These are phyloP conservation scores for Drosophila atripex DNA, from an alignment of 2,888 invertebrate species.

Conservation along the genomic window DNA sequence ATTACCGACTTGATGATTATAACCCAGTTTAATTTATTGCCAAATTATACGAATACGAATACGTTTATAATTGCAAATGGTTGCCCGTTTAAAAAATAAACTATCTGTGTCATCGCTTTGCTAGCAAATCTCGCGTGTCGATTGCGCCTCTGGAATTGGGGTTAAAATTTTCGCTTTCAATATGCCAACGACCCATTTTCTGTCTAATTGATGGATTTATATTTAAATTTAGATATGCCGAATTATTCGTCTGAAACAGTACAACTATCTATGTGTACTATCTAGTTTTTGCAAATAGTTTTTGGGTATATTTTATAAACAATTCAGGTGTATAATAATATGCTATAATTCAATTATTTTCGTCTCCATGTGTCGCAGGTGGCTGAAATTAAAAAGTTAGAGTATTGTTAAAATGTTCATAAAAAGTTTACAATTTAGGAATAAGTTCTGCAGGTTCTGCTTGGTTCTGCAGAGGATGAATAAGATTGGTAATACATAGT, in stretches of 20 bases:
- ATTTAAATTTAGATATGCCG: neutral
- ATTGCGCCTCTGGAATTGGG: slow-evolving; percentile 18
- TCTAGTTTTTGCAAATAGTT: neutral
- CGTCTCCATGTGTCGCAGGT: neutral
- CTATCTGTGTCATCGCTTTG: slow-evolving; percentile 59
- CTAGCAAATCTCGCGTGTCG: slow-evolving; percentile 40
- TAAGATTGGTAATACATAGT: neutral
- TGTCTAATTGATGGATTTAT: slow-evolving; percentile 7
- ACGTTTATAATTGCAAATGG: slow-evolving; percentile 34
- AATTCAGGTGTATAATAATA: neutral
- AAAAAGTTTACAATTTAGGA: neutral
- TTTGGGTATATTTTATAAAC: neutral
- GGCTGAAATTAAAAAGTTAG: slow-evolving; percentile 6
- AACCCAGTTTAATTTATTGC: slow-evolving; percentile 51
- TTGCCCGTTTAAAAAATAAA: slow-evolving; percentile 45
- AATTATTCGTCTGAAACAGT: neutral
- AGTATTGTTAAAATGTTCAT: neutral
- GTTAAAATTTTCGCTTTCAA: slow-evolving; percentile 57
- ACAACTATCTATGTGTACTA: neutral
- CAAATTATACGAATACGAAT: slow-evolving; percentile 24
- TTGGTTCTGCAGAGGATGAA: slow-evolving; percentile 2
- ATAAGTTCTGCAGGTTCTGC: no score
- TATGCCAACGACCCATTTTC: slow-evolving; percentile 34
- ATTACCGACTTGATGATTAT: slow-evolving; percentile 1
- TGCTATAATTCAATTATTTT: neutral